Evolutionary conservation across 1,140 invertebrate species (phyloP), one percentile per base, ranked within the genome.

Genomic region (Euwallacea similis): DNA sequence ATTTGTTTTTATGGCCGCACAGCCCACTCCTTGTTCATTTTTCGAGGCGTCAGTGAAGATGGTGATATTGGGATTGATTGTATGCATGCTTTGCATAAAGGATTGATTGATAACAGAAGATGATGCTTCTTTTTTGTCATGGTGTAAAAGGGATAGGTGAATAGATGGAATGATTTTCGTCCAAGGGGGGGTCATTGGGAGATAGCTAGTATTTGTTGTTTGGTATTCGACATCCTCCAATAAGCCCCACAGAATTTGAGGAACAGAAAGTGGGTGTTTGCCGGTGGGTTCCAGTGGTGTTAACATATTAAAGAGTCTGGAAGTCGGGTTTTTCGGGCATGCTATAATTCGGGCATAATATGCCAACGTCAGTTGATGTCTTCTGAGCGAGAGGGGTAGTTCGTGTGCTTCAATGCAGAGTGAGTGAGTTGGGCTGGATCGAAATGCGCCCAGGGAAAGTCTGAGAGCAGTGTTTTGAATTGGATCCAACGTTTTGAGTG

Each of bases 381-480:
- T 8, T 62, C 64, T 47, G 7, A 33, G 11, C 10, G 16, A 13
- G 9, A 66, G 62, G 11, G 62, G 50, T 58, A 16, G 56, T 56
- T 66, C 63, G 47, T 44, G 7, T 6, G 70, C 42, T 60, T 66
- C 55, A 13, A 13, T 43, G 59, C 47, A 41, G 7, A 72, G 42
- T 16, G 53, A 66, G 11, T 46, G 13, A 7, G 43, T 7, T 11
- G 71, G 56, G n/a, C 33, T 67, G 33, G 71, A 53, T 43, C 71
- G 42, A 47, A 68, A 66, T 21, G 65, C 71, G 6, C 71, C 71
- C 2, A 72, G 50, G n/a, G 42, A 11, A 8, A 67, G n/a, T 13
- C 65, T 43, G 10, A 72, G 55, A 53, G 47, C 66, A 9, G 65
- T 68, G 47, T 72, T 72, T 15, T 67, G 71, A 47, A 72, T 47